phyloP scores from a whole-genome alignment of 2,888 invertebrate species.

The Calliphora vomitoria region DNA sequence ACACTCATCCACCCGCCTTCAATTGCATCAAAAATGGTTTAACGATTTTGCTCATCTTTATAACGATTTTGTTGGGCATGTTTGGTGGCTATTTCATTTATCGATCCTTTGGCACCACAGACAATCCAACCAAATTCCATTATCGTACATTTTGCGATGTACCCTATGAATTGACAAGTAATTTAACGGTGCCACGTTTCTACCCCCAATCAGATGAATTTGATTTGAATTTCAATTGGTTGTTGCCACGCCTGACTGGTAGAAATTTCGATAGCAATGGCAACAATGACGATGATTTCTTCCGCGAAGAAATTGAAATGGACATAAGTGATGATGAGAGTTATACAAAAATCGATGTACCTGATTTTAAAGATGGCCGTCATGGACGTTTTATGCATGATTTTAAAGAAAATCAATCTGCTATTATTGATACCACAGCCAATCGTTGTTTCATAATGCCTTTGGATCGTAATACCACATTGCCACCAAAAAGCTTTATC shows the following conservation, averaged over 20 bases:
- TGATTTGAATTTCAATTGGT: constrained; percentile 78
- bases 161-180: constrained; percentile 81
- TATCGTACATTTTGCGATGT: constrained; percentile 84
- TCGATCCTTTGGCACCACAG: constrained; percentile 88
- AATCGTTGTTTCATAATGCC: constrained; percentile 96
- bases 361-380: constrained; percentile 92
- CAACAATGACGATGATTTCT: constrained; percentile 84
- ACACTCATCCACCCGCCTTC: constrained; percentile 85
- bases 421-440: constrained; percentile 91
- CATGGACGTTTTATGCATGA: constrained; percentile 96
- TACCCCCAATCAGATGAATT: constrained; percentile 81
- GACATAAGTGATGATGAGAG: constrained; percentile 88
- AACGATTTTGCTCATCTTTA: constrained; percentile 88
- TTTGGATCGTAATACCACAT: constrained; percentile 90
- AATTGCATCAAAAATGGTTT: constrained; percentile 88
- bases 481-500: constrained; percentile 91
- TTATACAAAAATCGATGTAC: constrained; percentile 94
- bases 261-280: constrained; percentile 62
- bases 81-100: constrained; percentile 91
- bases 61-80: constrained; percentile 90
- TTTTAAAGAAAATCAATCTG: constrained; percentile 90
- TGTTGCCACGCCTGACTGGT: constrained; percentile 77
- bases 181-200: constrained; percentile 79
- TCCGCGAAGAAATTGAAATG: constrained; percentile 93
- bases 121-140: constrained; percentile 83